phyloP scores from a whole-genome alignment of 2,888 invertebrate genomes.

The Eilema griseolum region DNA sequence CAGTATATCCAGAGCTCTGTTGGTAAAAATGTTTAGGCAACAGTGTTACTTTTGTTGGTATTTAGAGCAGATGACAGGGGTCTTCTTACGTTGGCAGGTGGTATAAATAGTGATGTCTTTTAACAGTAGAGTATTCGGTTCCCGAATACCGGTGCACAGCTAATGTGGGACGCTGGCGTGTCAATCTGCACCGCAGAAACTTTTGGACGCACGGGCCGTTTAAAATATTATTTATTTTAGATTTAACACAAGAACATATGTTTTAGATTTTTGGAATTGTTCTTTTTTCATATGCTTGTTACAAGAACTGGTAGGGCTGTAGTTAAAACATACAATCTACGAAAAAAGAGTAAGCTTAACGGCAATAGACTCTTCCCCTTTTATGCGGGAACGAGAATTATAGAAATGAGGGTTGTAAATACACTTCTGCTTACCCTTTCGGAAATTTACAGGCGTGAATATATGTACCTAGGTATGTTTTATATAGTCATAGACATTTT shows the following conservation, averaged over 20 bases:
- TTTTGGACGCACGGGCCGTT: constrained; percentile 50
- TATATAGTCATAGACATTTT: no score
- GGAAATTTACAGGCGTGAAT: no score
- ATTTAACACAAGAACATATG: constrained; percentile 41
- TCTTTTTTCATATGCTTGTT: constrained; percentile 9
- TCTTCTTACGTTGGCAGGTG: constrained; percentile 59
- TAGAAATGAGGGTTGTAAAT: no score
- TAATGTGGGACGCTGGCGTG: constrained; percentile 75
- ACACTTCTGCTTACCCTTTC: no score
- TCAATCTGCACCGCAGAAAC: constrained; percentile 67
- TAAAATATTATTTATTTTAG: constrained; percentile 54
- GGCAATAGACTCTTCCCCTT: no score
- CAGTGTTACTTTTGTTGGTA: constrained; percentile 47
- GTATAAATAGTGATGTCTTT: constrained; percentile 82
- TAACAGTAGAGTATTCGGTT: constrained; percentile 73
- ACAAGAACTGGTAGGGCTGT: not conserved
- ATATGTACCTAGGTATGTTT: no score
- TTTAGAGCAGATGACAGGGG: constrained; percentile 62
- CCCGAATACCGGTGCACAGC: constrained; percentile 78
- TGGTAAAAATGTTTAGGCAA: constrained; percentile 33
- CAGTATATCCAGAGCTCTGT: constrained; percentile 51
- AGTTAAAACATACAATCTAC: no score
- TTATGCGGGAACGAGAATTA: no score
- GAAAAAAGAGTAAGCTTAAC: no score
- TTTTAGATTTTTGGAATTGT: constrained; percentile 34